Conservation (phyloP, 1,140 invertebrate genomes). For the Mizuhopecten yessoensis region DNA sequence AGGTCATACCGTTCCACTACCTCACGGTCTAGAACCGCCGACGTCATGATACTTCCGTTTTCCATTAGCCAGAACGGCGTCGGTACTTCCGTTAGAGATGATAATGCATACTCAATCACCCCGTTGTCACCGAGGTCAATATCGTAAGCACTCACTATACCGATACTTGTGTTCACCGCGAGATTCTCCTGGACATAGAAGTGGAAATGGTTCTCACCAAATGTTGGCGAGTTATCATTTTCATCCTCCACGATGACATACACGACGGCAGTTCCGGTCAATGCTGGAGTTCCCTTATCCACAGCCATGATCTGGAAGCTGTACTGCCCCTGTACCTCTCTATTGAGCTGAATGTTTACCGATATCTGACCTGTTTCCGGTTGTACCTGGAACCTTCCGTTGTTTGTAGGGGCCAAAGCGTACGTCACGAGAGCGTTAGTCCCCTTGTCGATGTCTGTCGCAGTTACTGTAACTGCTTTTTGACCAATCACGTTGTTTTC, state of each 20-base stretch:
- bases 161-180: constrained; percentile 52
- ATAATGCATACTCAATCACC: constrained; percentile 50
- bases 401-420: constrained; percentile 51
- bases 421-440: constrained; percentile 62
- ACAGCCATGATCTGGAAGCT: constrained; percentile 70
- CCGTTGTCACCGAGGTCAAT: constrained; percentile 48
- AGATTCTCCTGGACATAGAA: constrained; percentile 65
- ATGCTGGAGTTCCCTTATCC: constrained; percentile 66
- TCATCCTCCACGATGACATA: constrained; percentile 66
- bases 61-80: constrained; percentile 51
- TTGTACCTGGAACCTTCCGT: constrained; percentile 44
- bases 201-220: constrained; percentile 52
- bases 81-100: neutral
- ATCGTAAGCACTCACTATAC: constrained; percentile 50
- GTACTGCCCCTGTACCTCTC: constrained; percentile 60
- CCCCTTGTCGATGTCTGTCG: constrained; percentile 59
- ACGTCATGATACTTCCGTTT: constrained; percentile 61
- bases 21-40: constrained; percentile 70
- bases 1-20: constrained; percentile 62
- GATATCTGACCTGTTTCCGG: constrained; percentile 50
- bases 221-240: constrained; percentile 71
- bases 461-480: constrained; percentile 57
- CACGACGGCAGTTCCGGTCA: constrained; percentile 65
- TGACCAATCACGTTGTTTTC: constrained; percentile 72
- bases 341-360: constrained; percentile 65